phyloP scores from a whole-genome alignment of 2,113 vertebrate genomes.

The Fulica atra region DNA sequence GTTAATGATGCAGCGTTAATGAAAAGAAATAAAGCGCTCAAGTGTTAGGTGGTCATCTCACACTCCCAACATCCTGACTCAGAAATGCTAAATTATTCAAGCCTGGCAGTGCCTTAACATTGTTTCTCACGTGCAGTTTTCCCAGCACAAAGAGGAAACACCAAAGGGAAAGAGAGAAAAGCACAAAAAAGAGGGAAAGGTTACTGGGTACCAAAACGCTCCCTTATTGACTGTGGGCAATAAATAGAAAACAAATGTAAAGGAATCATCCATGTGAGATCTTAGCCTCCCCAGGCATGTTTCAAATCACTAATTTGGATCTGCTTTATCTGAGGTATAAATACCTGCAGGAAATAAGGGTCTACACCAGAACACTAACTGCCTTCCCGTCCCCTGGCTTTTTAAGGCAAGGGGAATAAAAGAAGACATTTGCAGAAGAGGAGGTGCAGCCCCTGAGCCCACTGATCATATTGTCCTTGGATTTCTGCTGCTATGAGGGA shows the following conservation, averaged over 20 bases:
- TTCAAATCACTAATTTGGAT: background rate
- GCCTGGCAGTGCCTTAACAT: background rate
- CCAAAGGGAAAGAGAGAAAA: background rate
- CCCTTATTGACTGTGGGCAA: background rate
- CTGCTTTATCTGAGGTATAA: background rate
- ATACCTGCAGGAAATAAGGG: background rate
- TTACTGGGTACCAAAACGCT: background rate
- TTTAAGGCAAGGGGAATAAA: background rate
- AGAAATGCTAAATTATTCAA: background rate
- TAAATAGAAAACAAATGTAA: background rate
- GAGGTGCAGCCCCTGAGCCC: background rate
- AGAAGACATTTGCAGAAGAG: background rate
- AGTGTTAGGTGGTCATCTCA: background rate
- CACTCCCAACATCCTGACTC: background rate
- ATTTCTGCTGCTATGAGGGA: slow-evolving; percentile 9
- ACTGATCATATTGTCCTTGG: background rate
- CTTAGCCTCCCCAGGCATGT: background rate
- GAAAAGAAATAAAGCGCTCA: background rate
- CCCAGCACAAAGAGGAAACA: background rate
- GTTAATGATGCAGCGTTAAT: background rate
- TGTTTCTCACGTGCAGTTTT: background rate
- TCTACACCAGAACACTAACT: background rate
- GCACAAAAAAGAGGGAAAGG: background rate
- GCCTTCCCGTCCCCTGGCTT: background rate
- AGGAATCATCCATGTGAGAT: background rate